Conservation (phyloP, 2,113 vertebrate species). For the Rhinoptilus africanus region DNA sequence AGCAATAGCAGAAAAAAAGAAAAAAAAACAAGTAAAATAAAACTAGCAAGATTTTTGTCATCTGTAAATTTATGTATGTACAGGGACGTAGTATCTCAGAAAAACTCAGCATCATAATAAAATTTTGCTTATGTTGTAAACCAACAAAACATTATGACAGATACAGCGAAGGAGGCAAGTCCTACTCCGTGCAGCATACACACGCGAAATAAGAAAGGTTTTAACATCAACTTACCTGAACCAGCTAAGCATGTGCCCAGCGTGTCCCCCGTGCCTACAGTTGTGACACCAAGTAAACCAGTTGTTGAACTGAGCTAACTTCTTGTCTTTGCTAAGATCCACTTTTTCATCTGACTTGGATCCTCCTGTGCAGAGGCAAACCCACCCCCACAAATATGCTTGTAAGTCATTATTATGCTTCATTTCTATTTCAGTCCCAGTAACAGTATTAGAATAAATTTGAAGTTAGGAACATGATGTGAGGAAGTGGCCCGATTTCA, state of each 20-base stretch:
- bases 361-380: slow-evolving; percentile 76
- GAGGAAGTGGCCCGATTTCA: not conserved
- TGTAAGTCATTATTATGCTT: not conserved
- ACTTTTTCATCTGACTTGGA: slow-evolving; percentile 95
- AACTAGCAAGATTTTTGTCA: not conserved
- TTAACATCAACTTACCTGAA: slow-evolving; percentile 84
- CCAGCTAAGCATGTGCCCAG: slow-evolving; percentile 98
- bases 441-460: not conserved
- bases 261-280: slow-evolving; percentile 95
- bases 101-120: not conserved
- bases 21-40: not conserved
- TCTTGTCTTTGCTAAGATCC: slow-evolving; percentile 95
- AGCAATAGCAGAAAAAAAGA: not conserved
- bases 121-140: not conserved
- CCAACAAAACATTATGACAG: not conserved
- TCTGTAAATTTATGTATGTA: not conserved
- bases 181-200: not conserved
- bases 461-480: not conserved
- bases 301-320: slow-evolving; percentile 97
- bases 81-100: not conserved
- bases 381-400: not conserved
- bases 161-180: not conserved
- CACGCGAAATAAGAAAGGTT: not conserved
- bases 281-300: slow-evolving; percentile 99
- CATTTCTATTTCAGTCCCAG: not conserved